Conservation (phyloP, 2,888 invertebrate genomes). For the Acanthosepion pharaonis region DNA sequence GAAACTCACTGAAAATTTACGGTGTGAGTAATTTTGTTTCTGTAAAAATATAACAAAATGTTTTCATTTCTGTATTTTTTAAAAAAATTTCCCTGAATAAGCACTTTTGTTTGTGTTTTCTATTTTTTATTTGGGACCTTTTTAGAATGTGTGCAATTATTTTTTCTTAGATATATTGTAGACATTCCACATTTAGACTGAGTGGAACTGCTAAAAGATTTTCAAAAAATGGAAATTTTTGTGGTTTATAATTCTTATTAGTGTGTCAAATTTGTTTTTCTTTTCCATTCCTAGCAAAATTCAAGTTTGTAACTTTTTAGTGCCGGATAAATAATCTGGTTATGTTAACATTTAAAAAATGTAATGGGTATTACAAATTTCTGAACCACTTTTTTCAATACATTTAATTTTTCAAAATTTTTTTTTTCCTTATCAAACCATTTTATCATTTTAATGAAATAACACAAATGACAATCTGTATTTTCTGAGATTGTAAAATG, state of each 20-base stretch:
- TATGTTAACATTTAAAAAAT: not conserved
- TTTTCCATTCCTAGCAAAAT: not conserved
- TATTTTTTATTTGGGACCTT: not conserved
- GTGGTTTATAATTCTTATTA: not conserved
- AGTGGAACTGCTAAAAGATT: not conserved
- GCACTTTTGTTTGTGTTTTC: not conserved
- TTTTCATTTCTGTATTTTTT: too few relatives aligned
- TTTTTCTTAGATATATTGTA: not conserved
- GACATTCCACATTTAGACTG: not conserved
- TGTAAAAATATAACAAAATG: too few relatives aligned
- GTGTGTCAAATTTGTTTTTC: not conserved
- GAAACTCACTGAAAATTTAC: too few relatives aligned
- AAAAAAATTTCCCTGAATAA: not conserved
- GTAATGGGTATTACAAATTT: not conserved
- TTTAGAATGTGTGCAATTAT: not conserved
- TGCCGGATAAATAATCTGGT: not conserved
- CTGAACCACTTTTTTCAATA: not conserved
- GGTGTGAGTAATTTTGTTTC: too few relatives aligned
- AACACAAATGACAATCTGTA: conserved; percentile 1
- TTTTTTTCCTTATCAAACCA: not conserved
- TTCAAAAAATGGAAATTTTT: not conserved
- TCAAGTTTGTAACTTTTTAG: not conserved
- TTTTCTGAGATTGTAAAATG: conserved; percentile 7
- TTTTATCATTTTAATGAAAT: not conserved
- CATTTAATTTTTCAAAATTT: not conserved